Evolutionary conservation across 2,888 invertebrate genomes (phyloP).

Genomic region (Drosophila lutescens): DNA sequence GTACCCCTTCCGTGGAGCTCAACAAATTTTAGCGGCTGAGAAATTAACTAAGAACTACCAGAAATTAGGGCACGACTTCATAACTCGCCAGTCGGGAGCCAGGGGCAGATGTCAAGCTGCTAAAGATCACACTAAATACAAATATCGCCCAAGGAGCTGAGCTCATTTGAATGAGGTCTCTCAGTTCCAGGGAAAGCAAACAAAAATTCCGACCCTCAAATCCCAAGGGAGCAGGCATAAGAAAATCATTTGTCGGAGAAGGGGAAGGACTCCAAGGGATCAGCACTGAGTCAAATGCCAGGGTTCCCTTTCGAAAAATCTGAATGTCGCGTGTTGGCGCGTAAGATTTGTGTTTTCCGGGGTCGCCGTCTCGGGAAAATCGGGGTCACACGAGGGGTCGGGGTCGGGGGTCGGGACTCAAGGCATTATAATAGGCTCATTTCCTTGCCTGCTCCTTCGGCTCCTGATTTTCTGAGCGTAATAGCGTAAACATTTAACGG

Average conservation of each 20-base stretch:
- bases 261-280: conserved; percentile 25
- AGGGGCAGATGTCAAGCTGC: conserved; percentile 71
- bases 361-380: conserved; percentile 21
- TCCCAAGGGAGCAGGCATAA: conserved; percentile 66
- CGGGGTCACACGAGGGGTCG: conserved; percentile 15
- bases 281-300: conserved; percentile 43
- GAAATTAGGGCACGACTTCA: conserved; percentile 69
- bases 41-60: conserved; percentile 59
- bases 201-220: conserved; percentile 40
- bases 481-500: conserved; percentile 73
- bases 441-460: conserved; percentile 46
- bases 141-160: conserved; percentile 27
- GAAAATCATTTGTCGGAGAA: conserved; percentile 66
- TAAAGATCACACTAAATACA: conserved; percentile 54
- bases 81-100: conserved; percentile 31
- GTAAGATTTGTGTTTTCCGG: conserved; percentile 74
- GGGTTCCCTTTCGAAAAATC: conserved; percentile 33
- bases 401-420: conserved; percentile 13
- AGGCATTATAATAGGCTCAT: conserved; percentile 45
- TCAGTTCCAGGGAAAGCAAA: conserved; percentile 64
- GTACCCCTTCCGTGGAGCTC: conserved; percentile 17
- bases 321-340: conserved; percentile 70
- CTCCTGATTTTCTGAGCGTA: conserved; percentile 38
- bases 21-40: conserved; percentile 51
- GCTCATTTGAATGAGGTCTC: conserved; percentile 66